phyloP scores from a whole-genome alignment of 2,797 vertebrate genomes.

The Hephaestus fuliginosus region DNA sequence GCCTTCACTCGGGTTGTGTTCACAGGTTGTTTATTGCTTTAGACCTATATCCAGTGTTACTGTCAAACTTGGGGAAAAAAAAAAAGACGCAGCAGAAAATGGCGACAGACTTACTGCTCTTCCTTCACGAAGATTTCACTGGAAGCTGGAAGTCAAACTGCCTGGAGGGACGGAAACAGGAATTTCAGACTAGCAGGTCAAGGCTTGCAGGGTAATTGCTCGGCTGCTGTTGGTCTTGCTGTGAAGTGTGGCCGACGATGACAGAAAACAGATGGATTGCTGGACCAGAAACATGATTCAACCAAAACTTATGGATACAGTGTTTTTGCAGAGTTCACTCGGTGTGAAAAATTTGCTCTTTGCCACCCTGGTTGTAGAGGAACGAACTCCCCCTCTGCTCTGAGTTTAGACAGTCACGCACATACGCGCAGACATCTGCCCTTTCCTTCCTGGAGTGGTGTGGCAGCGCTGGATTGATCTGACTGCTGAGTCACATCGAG shows the following conservation, averaged over 20 bases:
- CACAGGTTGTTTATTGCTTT: constrained; percentile 33
- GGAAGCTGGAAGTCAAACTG: constrained; percentile 26
- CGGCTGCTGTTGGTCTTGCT: constrained; percentile 30
- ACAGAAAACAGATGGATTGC: constrained; percentile 53
- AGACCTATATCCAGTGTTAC: constrained; percentile 17
- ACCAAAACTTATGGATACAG: not conserved
- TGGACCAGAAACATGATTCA: constrained; percentile 17
- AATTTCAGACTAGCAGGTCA: constrained; percentile 49
- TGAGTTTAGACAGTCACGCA: constrained; percentile 27
- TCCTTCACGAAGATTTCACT: constrained; percentile 21
- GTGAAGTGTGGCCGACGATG: constrained; percentile 15
- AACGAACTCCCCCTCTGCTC: constrained; percentile 21
- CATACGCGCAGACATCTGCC: constrained; percentile 6
- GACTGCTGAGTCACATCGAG: constrained; percentile 57
- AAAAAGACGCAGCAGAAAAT: constrained; percentile 53
- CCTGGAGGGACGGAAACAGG: constrained; percentile 27
- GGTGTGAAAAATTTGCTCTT: constrained; percentile 19
- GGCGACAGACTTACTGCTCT: constrained; percentile 15
- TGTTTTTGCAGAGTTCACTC: constrained; percentile 11
- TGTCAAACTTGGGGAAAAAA: constrained; percentile 29
- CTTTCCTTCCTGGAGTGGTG: constrained; percentile 40
- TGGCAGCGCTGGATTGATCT: constrained; percentile 58
- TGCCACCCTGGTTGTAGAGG: not conserved
- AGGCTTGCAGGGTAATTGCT: constrained; percentile 58
- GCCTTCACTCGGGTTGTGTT: constrained; percentile 6